phyloP scores from a whole-genome alignment of 2,797 vertebrate species.

The Girardinus metallicus region DNA sequence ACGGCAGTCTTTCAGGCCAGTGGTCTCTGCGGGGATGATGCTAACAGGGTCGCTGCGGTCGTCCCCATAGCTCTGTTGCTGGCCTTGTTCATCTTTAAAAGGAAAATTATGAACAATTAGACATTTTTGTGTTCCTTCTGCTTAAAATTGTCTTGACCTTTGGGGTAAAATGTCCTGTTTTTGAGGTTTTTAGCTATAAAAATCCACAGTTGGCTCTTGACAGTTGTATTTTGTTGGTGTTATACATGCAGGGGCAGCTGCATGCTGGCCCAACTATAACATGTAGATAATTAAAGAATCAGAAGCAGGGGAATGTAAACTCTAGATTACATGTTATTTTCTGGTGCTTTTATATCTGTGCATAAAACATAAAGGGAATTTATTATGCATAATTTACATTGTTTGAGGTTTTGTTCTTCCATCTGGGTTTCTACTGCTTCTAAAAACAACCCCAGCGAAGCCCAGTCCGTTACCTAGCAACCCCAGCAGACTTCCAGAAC shows the following conservation, averaged over 20 bases:
- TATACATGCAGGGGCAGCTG: background rate
- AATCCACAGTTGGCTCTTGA: background rate
- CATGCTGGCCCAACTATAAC: background rate
- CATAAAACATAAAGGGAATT: slow-evolving; percentile 10
- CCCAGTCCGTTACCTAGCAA: too few relatives aligned
- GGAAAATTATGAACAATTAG: slow-evolving; percentile 32
- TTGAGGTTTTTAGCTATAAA: background rate
- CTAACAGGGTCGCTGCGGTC: slow-evolving; percentile 9
- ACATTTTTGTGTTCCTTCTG: slow-evolving; percentile 23
- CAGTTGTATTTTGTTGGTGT: background rate
- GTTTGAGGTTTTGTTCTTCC: too few relatives aligned
- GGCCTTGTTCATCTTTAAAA: slow-evolving; percentile 12
- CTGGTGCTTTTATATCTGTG: background rate
- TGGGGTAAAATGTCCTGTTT: background rate
- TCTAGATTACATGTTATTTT: background rate
- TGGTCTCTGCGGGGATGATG: slow-evolving; percentile 23
- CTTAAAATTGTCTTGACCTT: background rate
- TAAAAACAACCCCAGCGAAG: too few relatives aligned
- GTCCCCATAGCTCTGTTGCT: slow-evolving; percentile 36
- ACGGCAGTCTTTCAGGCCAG: slow-evolving; percentile 53
- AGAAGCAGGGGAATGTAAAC: slow-evolving; percentile 2
- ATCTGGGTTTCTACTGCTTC: too few relatives aligned
- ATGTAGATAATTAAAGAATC: background rate
- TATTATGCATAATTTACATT: too few relatives aligned
- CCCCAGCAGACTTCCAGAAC: too few relatives aligned